phyloP scores from a whole-genome alignment of 2,113 vertebrate genomes.

The Cercocebus atys region DNA sequence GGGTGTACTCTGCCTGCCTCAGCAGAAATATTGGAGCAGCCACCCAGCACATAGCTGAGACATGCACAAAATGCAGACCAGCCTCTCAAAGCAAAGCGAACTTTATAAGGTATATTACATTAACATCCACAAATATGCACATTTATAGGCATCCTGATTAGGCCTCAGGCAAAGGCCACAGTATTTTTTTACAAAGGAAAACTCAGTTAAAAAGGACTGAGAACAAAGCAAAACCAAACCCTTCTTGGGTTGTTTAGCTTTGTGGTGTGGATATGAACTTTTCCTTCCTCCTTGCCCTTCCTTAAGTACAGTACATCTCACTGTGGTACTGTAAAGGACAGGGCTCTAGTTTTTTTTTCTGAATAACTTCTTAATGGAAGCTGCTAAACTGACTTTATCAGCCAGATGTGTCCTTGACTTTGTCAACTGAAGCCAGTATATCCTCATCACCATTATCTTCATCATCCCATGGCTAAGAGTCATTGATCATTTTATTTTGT shows the following conservation, averaged over 20 bases:
- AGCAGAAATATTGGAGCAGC: slow-evolving; percentile 77
- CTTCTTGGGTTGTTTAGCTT: background rate
- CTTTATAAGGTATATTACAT: slow-evolving; percentile 72
- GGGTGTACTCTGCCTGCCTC: slow-evolving; percentile 70
- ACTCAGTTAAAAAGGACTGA: slow-evolving; percentile 80
- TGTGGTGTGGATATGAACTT: background rate
- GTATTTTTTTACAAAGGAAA: slow-evolving; percentile 20
- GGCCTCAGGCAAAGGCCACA: slow-evolving; percentile 46
- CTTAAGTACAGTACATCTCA: background rate
- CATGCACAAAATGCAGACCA: slow-evolving; percentile 76
- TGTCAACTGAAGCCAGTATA: background rate
- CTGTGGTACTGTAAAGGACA: background rate
- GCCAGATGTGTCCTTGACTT: background rate
- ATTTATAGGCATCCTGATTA: slow-evolving; percentile 61
- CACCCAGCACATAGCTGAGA: slow-evolving; percentile 78
- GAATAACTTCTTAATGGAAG: background rate
- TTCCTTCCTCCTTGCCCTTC: background rate
- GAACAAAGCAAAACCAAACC: slow-evolving; percentile 12
- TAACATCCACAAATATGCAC: slow-evolving; percentile 76
- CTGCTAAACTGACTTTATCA: background rate
- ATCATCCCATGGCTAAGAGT: background rate
- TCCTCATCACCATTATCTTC: background rate
- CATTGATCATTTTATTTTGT: slow-evolving; percentile 9
- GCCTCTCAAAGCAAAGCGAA: slow-evolving; percentile 76
- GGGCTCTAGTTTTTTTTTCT: background rate